These are phyloP conservation scores for Toxotes lorentzi DNA, from an alignment of 2,797 vertebrate species.

Conservation along the genomic window DNA sequence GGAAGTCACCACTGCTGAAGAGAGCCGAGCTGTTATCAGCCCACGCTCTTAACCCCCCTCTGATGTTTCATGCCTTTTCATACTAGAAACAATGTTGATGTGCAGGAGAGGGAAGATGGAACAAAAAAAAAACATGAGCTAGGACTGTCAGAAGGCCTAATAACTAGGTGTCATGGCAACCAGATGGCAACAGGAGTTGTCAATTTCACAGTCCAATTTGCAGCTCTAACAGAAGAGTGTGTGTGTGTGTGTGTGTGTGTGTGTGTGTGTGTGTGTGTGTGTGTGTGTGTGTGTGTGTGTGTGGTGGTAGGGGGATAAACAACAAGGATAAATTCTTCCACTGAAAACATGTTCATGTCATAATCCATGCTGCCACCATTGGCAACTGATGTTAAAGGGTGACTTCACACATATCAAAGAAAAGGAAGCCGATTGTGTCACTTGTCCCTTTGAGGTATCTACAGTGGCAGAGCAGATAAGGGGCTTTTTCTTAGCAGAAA, in stretches of 20 bases:
- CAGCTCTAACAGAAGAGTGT: slow-evolving; percentile 66
- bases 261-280: slow-evolving; percentile 4
- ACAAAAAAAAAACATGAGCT: slow-evolving; percentile 60
- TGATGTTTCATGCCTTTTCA: slow-evolving; percentile 41
- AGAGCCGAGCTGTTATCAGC: slow-evolving; percentile 38
- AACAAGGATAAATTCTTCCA: slow-evolving; percentile 24
- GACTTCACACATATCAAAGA: neutral
- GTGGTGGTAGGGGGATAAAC: neutral
- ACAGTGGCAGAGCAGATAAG: neutral
- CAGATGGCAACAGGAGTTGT: slow-evolving; percentile 79
- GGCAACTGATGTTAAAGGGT: slow-evolving; percentile 6
- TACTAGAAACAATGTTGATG: slow-evolving; percentile 56
- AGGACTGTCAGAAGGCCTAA: slow-evolving; percentile 66
- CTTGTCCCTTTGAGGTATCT: neutral
- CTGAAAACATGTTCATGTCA: slow-evolving; percentile 8
- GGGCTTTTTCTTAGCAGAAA: neutral
- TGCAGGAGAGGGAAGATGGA: slow-evolving; percentile 43
- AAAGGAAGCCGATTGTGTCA: neutral
- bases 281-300: neutral
- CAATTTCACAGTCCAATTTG: slow-evolving; percentile 86
- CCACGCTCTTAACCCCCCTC: slow-evolving; percentile 34
- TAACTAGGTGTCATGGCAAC: slow-evolving; percentile 84
- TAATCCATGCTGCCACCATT: neutral
- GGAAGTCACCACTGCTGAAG: slow-evolving; percentile 14
- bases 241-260: slow-evolving; percentile 14